Evolutionary conservation across 2,888 invertebrate species (phyloP), one percentile per base, ranked within the genome.

Genomic region (Pheosia gnoma): DNA sequence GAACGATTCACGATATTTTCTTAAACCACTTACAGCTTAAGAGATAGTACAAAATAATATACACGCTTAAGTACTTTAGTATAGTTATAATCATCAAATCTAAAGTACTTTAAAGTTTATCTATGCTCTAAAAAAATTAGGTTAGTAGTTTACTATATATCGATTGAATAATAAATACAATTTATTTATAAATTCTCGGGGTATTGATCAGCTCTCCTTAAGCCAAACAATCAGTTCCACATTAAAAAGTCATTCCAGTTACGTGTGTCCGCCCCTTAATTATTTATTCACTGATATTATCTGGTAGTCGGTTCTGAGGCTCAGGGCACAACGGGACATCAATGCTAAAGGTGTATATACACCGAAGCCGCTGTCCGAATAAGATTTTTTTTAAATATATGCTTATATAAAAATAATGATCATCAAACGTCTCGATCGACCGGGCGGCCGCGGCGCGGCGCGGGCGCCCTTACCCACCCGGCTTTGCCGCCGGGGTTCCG

Each of bases 241-340:
- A 81, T 87, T 84, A 84, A 86, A 85, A 83, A 84, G 79, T 82
- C 79, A 80, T 84, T 79, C 74, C 68, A 72, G 69, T 63, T 67
- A 72, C 58, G 71, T 75, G 69, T 75, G 74, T 69, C 63, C 65
- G 80, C 71, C 70, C 77, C 81, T 82, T 84, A 84, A 87, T 43
- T 43, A 43, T 87, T 84, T 83, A 87, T 87, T 82, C 82, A 78
- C 67, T 79, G 85, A 86, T 87, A 83, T 78, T 78, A 87, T 88
- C 84, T 82, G 72, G 78, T 71, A 72, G 79, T 65, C 71, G 71
- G 71, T 68, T 74, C 75, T 83, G 79, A 76, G 70, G 71, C 70
- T 65, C 63, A 51, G 52, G 53, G 60, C 64, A 71, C 68, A 71
- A 69, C 64, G 60, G 70, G 68, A 66, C 52, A 11, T 38, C 59